phyloP scores from a whole-genome alignment of 23 tunicate species.

The Trididemnum nubilum region DNA sequence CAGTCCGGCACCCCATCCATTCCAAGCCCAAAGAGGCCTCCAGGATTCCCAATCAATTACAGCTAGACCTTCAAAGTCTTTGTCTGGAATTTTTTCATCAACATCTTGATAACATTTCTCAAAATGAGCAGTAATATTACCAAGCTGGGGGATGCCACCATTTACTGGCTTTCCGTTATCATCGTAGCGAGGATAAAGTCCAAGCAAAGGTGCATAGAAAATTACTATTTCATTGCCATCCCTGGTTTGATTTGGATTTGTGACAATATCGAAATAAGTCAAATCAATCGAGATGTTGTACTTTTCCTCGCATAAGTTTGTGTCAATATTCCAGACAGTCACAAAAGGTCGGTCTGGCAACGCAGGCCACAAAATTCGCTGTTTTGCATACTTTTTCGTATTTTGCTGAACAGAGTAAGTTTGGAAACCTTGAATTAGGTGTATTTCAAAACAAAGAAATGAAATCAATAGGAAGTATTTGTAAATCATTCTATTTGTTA shows the following conservation, averaged over 20 bases:
- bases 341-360: slow-evolving; percentile 69
- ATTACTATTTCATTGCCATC: slow-evolving; percentile 67
- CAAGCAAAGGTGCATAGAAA: slow-evolving; percentile 60
- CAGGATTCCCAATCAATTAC: slow-evolving; percentile 98
- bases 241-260: slow-evolving; percentile 49
- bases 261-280: slow-evolving; percentile 67
- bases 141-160: slow-evolving; percentile 97
- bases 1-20: slow-evolving; percentile 63
- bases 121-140: slow-evolving; percentile 60
- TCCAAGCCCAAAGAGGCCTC: slow-evolving; percentile 70
- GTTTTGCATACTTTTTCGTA: not conserved
- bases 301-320: slow-evolving; percentile 38
- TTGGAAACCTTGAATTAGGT: no score
- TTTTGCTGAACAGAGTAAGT: not conserved
- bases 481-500: no score
- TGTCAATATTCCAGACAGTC: slow-evolving; percentile 72
- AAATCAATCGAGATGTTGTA: slow-evolving; percentile 61
- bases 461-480: no score
- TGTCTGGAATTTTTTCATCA: slow-evolving; percentile 53
- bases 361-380: slow-evolving; percentile 35
- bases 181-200: slow-evolving; percentile 65
- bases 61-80: slow-evolving; percentile 70
- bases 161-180: slow-evolving; percentile 57
- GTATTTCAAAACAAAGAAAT: no score
- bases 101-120: slow-evolving; percentile 60